Evolutionary conservation across 2,888 invertebrate species (phyloP), one percentile per base, ranked within the genome.

Genomic region (Anticlea derivata): DNA sequence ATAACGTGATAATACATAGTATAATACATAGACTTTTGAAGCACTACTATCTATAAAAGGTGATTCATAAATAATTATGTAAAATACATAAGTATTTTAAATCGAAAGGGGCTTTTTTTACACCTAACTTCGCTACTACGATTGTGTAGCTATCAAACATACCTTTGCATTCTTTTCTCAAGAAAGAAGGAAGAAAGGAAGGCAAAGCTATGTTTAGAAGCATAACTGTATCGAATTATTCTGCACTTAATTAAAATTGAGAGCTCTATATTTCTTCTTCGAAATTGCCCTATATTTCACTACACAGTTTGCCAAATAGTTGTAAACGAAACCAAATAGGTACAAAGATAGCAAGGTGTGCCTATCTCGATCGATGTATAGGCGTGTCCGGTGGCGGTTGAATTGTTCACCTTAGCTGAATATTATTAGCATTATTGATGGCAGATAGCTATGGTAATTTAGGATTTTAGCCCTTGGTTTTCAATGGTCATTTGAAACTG

Each of bases 361-460:
- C 43, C 50, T 41, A 49, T 41, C 41, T 41, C 31, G 50, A 50
- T 50, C 50, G 50, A 50, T 50, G 50, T 39, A 39, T 23, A 44
- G 43, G 50, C 50, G 50, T 50, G 50, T 23, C 39, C 38, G 27
- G 12, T 33, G 44, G 22, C 38, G 38, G 38, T 44, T 39, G 41
- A 49, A 41, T 41, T 30, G 48, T 41, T 34, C 48, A 24, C 49
- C 40, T 37, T 31, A 33, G 17, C 35, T 49, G 49, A 30, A 49
- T 49, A 49, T 35, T 49, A 41, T 49, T 41, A 49, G 49, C 49
- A 49, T 49, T 49, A 49, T 37, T 40, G 49, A 49, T 49, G 41
- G 27, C n/a, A 49, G 49, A 49, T 49, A 48, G 48, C 41, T 30
- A 49, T 49, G 34, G 29, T 41, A 49, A 49, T 49, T 22, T 27